A percentile compares a stretch with the other conserved stretches of the same genome.
Evolutionary conservation across 1,140 invertebrate species (phyloP).

Genomic region (Oncopeltus fasciatus): DNA sequence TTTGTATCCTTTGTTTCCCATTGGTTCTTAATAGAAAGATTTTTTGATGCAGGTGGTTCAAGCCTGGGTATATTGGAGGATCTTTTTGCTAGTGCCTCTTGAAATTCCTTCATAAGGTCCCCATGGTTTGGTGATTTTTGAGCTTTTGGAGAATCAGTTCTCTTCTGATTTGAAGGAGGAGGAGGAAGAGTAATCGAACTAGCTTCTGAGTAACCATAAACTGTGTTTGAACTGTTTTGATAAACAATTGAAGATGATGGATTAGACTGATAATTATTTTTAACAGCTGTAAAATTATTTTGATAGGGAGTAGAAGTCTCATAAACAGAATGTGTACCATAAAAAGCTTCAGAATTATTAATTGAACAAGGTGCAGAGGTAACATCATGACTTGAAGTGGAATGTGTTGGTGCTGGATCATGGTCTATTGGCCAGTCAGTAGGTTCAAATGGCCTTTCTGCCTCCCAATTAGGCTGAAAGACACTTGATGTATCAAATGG

Average conservation of each 20-base stretch:
- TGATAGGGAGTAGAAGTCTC: background rate
- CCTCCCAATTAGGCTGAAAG: conserved; percentile 33
- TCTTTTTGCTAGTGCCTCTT: background rate
- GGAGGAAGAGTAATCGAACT: background rate
- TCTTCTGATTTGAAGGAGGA: background rate
- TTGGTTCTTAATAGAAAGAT: background rate
- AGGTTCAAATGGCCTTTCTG: conserved; percentile 29
- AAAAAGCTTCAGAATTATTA: too few relatives aligned
- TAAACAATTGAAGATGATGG: background rate
- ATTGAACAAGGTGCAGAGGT: background rate
- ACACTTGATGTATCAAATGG: conserved; percentile 47
- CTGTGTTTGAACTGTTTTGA: background rate
- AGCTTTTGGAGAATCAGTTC: background rate
- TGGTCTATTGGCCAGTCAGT: conserved; percentile 22
- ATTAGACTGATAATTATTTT: background rate
- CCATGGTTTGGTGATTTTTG: background rate
- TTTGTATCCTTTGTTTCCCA: background rate
- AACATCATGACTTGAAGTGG: background rate
- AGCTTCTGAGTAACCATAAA: background rate
- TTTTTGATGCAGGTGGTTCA: background rate
- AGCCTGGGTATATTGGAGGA: background rate
- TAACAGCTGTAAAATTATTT: background rate
- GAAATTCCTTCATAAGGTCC: background rate
- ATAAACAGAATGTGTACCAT: background rate
- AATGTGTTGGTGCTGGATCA: too few relatives aligned